Evolutionary conservation across 2,113 vertebrate genomes (phyloP), one percentile per base, ranked within the genome.

Genomic region (Erinaceus europaeus): DNA sequence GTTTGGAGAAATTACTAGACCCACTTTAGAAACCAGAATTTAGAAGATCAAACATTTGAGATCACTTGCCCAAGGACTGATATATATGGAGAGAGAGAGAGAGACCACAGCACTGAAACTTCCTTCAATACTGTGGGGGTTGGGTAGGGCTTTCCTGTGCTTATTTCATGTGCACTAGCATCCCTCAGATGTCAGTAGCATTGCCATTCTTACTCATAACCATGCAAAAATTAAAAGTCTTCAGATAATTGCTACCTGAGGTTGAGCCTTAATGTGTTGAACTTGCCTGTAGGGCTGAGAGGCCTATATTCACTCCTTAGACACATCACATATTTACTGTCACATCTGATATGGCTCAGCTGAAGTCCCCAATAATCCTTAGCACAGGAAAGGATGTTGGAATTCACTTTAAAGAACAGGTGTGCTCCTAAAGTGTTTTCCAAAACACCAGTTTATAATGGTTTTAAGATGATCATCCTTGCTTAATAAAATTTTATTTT

Each of bases 401-500:
- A 29, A 77, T 25, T 85, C 53, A 9, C 62, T 27, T 38, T 40
- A 62, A 71, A 67, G 40, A 75, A 55, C 79, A 91, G 90, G 86
- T 79, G 67, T 38, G 9, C 18, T 59, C 61, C 71, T 59, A 57
- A 69, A 52, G 32, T 67, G 59, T 64, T 84, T 83, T 82, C 69
- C 38, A 34, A 81, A 81, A 78, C 69, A 72, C 42, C 8, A 38
- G 18, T 91, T 55, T 50, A 10, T 46, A 67, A 53, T 55, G 23
- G 65, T 53, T 91, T 79, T 86, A 88, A 84, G 83, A 68, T 40
- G 29, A 88, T 76, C 14, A 15, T 64, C 46, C 57, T 68, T 68
- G 86, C 84, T 92, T 92, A 91, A 86, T 92, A 91, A 90, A 94
- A 92, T 68, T 92, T 92, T 93, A 90, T 68, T 92, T 84, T 80